Evolutionary conservation across 2,113 vertebrate genomes (phyloP), one percentile per base, ranked within the genome.

Genomic region (Silurus asotus): DNA sequence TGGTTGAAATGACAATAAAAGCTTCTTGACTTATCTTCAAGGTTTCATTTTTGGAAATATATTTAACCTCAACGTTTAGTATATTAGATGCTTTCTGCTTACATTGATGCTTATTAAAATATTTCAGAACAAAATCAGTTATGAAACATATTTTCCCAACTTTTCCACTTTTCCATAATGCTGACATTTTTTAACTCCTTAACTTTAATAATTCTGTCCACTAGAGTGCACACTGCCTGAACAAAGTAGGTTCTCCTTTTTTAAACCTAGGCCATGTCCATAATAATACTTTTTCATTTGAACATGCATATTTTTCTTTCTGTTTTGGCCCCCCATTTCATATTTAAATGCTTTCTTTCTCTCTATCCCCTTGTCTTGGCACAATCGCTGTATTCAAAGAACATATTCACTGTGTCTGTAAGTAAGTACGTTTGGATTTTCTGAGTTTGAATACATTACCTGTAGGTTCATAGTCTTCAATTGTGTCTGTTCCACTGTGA

Each of bases 381-480:
- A 2, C 37, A 37, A 37, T 37, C 37, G 37, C 37, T 37, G 37
- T 37, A 37, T 37, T 37, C 37, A 58, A 20, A 72, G 0, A 49
- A 28, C 6, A 58, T 28, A 67, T 51, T 67, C 14, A 7, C 4
- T n/a, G 51, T 59, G 28, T 70, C 11, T n/a, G 19, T 58, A 14
- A 15, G 9, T 53, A 0, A 3, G 51, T 76, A 53, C n/a, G 11
- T 6, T 45, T 79, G 28, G 15, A 81, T 23, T 23, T 14, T 58
- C 88, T 95, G 95, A 19, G 25, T 69, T 23, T 5, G 15, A 28
- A 0, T 77, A 0, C 82, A 81, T 45, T 86, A 95, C 93, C 92
- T 19, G 85, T 86, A 1, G 48, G 0, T 19, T 88, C 70, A 4
- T 90, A 90, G 28, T 91, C 90, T 0, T 90, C 61, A 4, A 83